Base-by-base conservation (phyloP, 92 coral and sea anemone species). In the Phenganax subtilis region DNA sequence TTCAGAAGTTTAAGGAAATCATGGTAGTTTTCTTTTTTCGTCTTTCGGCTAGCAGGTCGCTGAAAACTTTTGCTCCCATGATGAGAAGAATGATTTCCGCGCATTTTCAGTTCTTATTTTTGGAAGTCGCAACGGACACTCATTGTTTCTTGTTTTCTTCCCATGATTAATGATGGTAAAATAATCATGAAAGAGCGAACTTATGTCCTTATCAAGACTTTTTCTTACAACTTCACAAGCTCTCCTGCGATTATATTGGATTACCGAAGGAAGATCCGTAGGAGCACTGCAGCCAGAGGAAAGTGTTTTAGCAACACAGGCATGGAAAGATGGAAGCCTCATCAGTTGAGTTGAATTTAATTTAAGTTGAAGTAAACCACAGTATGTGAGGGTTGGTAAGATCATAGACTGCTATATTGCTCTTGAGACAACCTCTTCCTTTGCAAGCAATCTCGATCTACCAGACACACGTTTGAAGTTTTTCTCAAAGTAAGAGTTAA, bases 151-250 rank as follows among this genome's bases (percentile, higher is more conserved):
- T n/a, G n/a, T n/a, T n/a, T n/a, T n/a, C n/a, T n/a, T n/a, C n/a
- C n/a, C n/a, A n/a, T n/a, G n/a, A n/a, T n/a, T n/a, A n/a, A n/a
- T n/a, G n/a, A n/a, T n/a, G n/a, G n/a, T n/a, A n/a, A n/a, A n/a
- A n/a, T n/a, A n/a, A n/a, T n/a, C n/a, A n/a, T n/a, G n/a, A n/a
- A n/a, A n/a, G n/a, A n/a, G n/a, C n/a, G n/a, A n/a, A n/a, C n/a
- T n/a, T n/a, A n/a, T 52, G 54, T 72, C 29, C 27, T 60, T 67
- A 55, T 75, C 80, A 31, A 75, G 11, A 20, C 44, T 75, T 28
- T 59, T 75, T 55, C 66, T 75, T 6, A 75, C 68, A 0, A 75
- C 2, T 27, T 56, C 80, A 14, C 67, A 75, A 11, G 80, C 80
- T 16, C 80, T 65, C 52, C 57, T 75, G 3, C 29, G 55, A 10